A percentile compares a stretch with the other conserved stretches of the same genome.
phyloP scores from a whole-genome alignment of 2,888 invertebrate genomes.

The Amiota minor region DNA sequence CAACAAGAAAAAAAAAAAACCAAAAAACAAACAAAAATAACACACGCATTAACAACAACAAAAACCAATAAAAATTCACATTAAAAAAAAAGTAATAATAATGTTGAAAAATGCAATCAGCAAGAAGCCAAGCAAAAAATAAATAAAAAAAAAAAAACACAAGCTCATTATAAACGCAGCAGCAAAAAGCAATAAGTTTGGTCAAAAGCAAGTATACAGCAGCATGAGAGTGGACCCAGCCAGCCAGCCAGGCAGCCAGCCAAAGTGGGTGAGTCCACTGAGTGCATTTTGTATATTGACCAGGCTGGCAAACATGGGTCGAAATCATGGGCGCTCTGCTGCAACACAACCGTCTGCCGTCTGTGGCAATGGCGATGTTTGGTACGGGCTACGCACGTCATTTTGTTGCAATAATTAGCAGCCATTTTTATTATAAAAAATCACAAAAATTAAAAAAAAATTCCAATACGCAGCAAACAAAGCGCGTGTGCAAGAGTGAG shows the following conservation, averaged over 20 bases:
- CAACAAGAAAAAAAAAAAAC: constrained; percentile 44
- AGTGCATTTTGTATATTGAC: constrained; percentile 30
- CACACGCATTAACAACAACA: constrained; percentile 26
- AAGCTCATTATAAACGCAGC: constrained; percentile 28
- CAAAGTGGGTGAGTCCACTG: background rate
- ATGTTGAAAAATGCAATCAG: constrained; percentile 17
- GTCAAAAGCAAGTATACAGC: background rate
- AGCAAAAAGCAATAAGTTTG: constrained; percentile 7
- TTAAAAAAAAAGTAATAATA: constrained; percentile 10
- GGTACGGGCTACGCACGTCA: constrained; percentile 36
- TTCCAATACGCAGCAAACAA: background rate
- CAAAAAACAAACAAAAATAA: constrained; percentile 35
- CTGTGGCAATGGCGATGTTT: background rate
- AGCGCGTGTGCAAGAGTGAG: background rate
- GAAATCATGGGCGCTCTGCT: background rate
- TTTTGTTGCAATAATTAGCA: constrained; percentile 57
- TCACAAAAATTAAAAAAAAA: too few relatives aligned
- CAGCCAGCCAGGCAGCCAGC: background rate
- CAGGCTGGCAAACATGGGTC: constrained; percentile 42
- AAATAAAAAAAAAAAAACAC: constrained; percentile 5
- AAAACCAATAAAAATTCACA: constrained; percentile 40
- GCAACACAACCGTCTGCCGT: background rate
- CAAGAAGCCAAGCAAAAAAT: too few relatives aligned
- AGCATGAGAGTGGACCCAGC: background rate
- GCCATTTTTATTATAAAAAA: constrained; percentile 51